Conservation (phyloP, 2,797 vertebrate genomes). For the Numenius phaeopus region DNA sequence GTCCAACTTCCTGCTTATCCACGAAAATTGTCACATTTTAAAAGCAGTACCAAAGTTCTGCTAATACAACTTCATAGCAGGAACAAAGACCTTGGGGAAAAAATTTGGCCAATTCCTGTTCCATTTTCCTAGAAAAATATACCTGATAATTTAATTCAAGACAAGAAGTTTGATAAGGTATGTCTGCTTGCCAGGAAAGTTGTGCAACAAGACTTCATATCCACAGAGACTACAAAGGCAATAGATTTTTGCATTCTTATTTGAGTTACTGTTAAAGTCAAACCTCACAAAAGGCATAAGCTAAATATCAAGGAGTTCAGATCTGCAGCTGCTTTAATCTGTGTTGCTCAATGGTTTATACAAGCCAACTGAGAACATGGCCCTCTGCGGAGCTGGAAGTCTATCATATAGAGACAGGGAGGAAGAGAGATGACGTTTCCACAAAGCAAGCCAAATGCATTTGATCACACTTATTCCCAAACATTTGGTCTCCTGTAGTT, state of each 20-base stretch:
- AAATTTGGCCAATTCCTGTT: background rate
- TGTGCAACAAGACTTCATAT: background rate
- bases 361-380: background rate
- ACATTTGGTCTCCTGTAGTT: background rate
- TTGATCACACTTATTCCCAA: background rate
- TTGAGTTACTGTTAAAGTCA: background rate
- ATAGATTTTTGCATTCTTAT: background rate
- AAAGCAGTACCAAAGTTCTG: background rate
- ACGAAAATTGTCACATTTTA: background rate
- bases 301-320: background rate
- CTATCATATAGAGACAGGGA: background rate
- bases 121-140: background rate
- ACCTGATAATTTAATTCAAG: background rate
- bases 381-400: background rate
- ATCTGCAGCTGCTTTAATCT: background rate
- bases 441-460: background rate
- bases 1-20: background rate
- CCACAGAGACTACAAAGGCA: background rate
- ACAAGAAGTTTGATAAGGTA: background rate
- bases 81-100: background rate
- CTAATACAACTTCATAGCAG: background rate
- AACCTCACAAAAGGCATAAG: background rate
- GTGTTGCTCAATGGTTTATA: background rate
- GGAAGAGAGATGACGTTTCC: rapidly evolving
- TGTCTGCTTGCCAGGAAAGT: background rate